A percentile compares a stretch with the other conserved stretches of the same genome.
These are phyloP conservation scores for Danio kyathit DNA, from an alignment of 2,797 vertebrate species.

Conservation along the genomic window DNA sequence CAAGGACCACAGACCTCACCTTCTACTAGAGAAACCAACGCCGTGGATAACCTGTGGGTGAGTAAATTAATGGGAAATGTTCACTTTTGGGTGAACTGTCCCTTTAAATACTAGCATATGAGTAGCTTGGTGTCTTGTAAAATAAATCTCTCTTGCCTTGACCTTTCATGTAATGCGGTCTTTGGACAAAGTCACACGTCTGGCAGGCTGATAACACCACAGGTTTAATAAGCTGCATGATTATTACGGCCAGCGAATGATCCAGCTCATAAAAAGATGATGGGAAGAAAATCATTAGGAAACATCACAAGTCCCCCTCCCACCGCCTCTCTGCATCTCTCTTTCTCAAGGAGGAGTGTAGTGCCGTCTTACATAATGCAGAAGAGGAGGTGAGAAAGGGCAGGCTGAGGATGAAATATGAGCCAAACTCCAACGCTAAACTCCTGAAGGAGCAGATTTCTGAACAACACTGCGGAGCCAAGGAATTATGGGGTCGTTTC, in stretches of 20 bases:
- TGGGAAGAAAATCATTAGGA: constrained; percentile 33
- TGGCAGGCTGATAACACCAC: constrained; percentile 59
- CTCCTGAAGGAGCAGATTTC: constrained; percentile 58
- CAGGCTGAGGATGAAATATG: constrained; percentile 66
- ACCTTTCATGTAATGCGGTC: constrained; percentile 75
- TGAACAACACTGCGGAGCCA: constrained; percentile 56
- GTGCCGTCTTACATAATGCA: constrained; percentile 72
- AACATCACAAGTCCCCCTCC: constrained; percentile 14
- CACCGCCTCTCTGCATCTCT: constrained; percentile 9
- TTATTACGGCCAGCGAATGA: constrained; percentile 60
- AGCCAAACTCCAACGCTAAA: constrained; percentile 53
- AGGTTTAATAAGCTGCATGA: constrained; percentile 67
- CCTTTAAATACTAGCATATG: background rate
- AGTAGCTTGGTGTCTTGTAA: background rate
- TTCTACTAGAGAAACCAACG: no score
- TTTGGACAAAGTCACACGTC: constrained; percentile 54
- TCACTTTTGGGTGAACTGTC: no score
- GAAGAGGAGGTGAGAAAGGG: constrained; percentile 64
- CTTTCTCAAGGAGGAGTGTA: constrained; percentile 62
- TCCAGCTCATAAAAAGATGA: constrained; percentile 31
- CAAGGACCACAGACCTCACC: no score
- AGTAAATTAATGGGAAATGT: no score
- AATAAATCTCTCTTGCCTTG: constrained; percentile 43
- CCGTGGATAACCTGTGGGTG: no score
- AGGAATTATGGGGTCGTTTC: constrained; percentile 55